Evolutionary conservation across 2,797 vertebrate genomes (phyloP).

Genomic region (Prionace glauca): DNA sequence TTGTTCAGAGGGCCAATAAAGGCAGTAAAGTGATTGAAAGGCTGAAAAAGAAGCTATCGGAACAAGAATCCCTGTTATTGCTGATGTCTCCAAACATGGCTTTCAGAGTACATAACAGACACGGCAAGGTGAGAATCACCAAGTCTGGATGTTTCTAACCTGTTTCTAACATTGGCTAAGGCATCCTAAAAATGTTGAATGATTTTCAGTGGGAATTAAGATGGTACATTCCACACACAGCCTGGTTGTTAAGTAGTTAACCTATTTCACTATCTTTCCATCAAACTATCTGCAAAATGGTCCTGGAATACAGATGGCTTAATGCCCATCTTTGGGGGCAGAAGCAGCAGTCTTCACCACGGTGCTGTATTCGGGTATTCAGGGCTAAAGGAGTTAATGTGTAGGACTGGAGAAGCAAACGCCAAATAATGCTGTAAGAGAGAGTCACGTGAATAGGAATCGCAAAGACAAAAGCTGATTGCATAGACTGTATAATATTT

Average conservation of each 20-base stretch:
- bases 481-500: no score
- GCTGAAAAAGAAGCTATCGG: constrained; percentile 83
- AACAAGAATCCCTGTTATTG: constrained; percentile 84
- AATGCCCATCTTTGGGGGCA: neutral
- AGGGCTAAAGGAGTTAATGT: no score
- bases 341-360: neutral
- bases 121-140: constrained; percentile 74
- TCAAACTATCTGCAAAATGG: neutral
- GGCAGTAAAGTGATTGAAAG: constrained; percentile 77
- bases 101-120: constrained; percentile 81
- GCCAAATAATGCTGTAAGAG: no score
- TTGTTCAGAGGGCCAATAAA: constrained; percentile 76
- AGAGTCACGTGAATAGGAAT: no score
- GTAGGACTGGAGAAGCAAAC: no score
- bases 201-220: neutral
- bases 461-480: no score
- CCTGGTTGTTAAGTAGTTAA: neutral
- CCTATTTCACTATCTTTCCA: neutral
- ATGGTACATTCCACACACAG: neutral
- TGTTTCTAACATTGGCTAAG: neutral
- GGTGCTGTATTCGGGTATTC: neutral
- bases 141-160: neutral
- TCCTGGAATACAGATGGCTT: neutral
- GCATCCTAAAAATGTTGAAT: neutral
- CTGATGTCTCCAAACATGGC: constrained; percentile 90